phyloP scores from a whole-genome alignment of 2,113 vertebrate genomes.

The Prinia subflava region DNA sequence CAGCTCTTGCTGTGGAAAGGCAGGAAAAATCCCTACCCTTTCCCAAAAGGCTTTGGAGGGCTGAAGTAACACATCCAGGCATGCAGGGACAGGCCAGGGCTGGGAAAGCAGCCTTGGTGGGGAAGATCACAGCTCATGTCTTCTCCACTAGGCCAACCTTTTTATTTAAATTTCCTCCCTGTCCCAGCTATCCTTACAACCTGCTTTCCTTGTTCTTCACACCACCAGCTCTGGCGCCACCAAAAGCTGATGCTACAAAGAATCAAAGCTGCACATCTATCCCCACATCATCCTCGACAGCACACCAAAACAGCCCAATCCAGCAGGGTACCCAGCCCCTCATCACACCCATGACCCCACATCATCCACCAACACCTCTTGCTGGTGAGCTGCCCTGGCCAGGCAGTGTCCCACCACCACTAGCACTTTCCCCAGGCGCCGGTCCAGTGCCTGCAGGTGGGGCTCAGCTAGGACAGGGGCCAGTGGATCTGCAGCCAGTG shows the following conservation, averaged over 20 bases:
- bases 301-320: neutral
- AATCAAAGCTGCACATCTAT: neutral
- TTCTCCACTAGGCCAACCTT: neutral
- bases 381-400: neutral
- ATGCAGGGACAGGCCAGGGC: neutral
- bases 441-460: constrained; percentile 71
- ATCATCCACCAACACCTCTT: neutral
- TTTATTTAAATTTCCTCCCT: constrained; percentile 48
- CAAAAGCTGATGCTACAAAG: rapidly evolving
- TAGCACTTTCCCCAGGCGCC: constrained; percentile 67
- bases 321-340: neutral
- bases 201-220: neutral
- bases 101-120: neutral
- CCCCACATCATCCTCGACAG: rapidly evolving
- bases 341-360: neutral
- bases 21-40: neutral
- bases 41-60: neutral
- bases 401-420: constrained; percentile 38
- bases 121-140: neutral
- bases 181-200: neutral
- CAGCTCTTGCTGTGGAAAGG: neutral
- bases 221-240: rapidly evolving
- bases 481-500: constrained; percentile 72
- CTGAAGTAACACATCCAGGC: neutral
- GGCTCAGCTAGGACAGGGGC: constrained; percentile 74